Conservation (phyloP, 1,140 invertebrate genomes). For the roundworm (Caenorhabditis elegans) region WBcel235 BX284602.5:4500501-4501000, state of each 20-base stretch:
- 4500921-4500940: too few relatives aligned
- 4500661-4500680: constrained; percentile 5
- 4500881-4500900: too few relatives aligned
- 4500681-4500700: neutral
- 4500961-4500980: too few relatives aligned
- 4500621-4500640: neutral
- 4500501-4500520: constrained; percentile 34
- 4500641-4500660: neutral
- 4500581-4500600: too few relatives aligned
- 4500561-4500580: constrained; percentile 19
- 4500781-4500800: neutral
- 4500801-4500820: too few relatives aligned
- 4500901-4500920: too few relatives aligned
- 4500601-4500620: neutral
- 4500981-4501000: too few relatives aligned
- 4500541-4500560: neutral
- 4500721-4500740: neutral
- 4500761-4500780: neutral
- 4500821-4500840: too few relatives aligned
- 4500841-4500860: too few relatives aligned
- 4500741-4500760: neutral
- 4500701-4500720: neutral
- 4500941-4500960: too few relatives aligned
- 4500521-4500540: constrained; percentile 30
- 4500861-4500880: too few relatives aligned